These are phyloP conservation scores for Protobothrops mucrosquamatus DNA, from an alignment of 2,113 vertebrate genomes.

Conservation along the genomic window DNA sequence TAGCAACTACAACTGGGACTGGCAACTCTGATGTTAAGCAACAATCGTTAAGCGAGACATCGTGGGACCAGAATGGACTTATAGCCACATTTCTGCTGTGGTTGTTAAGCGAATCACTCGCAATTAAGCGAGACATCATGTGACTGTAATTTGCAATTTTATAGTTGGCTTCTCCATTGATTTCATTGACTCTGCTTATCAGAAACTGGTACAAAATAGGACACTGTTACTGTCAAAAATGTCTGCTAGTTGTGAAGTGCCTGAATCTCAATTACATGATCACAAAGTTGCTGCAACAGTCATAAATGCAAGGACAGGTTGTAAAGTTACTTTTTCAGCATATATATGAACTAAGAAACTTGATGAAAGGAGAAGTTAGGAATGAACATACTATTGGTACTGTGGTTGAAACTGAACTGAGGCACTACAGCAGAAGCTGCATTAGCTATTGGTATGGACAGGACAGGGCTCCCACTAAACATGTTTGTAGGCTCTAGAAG, in stretches of 20 bases:
- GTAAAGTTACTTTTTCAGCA: background rate
- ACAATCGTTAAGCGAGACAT: background rate
- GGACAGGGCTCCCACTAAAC: background rate
- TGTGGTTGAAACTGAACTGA: background rate
- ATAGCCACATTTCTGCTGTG: background rate
- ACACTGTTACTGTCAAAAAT: background rate
- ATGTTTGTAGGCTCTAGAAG: background rate
- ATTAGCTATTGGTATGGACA: background rate
- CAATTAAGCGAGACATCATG: background rate
- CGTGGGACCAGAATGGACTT: background rate
- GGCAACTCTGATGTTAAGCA: background rate
- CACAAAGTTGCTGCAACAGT: background rate
- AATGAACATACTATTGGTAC: too few relatives aligned
- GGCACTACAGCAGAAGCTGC: background rate
- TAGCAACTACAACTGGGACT: background rate
- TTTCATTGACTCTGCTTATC: background rate
- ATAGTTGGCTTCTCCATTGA: background rate
- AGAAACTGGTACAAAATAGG: background rate
- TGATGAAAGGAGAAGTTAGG: too few relatives aligned
- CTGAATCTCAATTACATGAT: background rate
- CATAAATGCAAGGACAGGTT: background rate
- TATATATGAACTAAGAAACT: background rate
- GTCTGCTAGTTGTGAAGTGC: background rate
- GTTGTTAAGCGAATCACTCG: background rate
- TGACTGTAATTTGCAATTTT: background rate